Conservation (phyloP, 2,888 invertebrate genomes). For the Eristalinus sepulchralis region DNA sequence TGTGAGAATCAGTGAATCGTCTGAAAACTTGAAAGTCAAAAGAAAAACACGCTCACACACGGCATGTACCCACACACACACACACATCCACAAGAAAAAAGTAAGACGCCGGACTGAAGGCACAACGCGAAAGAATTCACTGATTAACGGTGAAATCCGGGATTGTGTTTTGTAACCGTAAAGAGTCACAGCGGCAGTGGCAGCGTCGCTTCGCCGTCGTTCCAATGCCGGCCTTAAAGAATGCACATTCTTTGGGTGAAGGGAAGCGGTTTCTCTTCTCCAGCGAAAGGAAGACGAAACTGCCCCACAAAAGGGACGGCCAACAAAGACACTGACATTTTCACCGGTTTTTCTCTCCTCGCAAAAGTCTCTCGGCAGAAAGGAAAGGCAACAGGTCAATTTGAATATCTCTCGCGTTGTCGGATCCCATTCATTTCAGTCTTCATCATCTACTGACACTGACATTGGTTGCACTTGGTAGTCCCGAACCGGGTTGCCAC, state of each 20-base stretch:
- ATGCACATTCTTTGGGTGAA: constrained; percentile 66
- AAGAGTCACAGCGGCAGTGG: constrained; percentile 42
- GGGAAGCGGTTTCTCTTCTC: constrained; percentile 53
- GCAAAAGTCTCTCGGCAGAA: neutral
- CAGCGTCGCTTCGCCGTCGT: constrained; percentile 18
- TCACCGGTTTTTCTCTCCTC: constrained; percentile 15
- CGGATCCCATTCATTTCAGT: constrained; percentile 31
- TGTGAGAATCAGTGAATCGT: constrained; percentile 32
- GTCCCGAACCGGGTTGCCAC: neutral
- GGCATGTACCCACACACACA: constrained; percentile 3
- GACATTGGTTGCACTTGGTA: constrained; percentile 41
- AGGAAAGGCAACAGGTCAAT: neutral
- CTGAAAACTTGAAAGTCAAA: constrained; percentile 45
- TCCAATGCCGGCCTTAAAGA: constrained; percentile 29
- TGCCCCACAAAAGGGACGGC: neutral
- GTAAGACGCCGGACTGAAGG: constrained; percentile 24
- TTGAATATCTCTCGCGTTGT: constrained; percentile 9
- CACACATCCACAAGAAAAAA: constrained; percentile 14
- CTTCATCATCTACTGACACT: constrained; percentile 45
- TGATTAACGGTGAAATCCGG: constrained; percentile 68
- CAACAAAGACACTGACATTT: neutral
- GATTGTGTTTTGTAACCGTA: constrained; percentile 68
- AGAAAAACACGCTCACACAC: constrained; percentile 11
- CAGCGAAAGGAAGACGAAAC: constrained; percentile 42
- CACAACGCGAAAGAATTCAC: constrained; percentile 57